These are phyloP conservation scores for honey bee (Apis mellifera) DNA, from an alignment of 1,140 invertebrate species.

Conservation along the genomic window DNA sequence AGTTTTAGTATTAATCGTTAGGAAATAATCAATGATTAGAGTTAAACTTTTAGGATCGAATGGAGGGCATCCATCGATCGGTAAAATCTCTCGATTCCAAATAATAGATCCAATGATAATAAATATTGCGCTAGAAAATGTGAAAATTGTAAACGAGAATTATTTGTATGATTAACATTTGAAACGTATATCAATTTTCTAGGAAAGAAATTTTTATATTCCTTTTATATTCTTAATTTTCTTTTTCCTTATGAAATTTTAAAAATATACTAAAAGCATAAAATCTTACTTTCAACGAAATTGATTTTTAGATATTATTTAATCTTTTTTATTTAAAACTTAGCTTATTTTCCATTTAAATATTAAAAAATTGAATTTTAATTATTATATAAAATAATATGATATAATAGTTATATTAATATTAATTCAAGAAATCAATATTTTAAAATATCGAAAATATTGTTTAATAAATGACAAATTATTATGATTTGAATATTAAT, in stretches of 20 bases:
- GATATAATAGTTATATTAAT: background rate
- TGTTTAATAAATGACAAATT: too few relatives aligned
- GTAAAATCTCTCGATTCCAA: background rate
- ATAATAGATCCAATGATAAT: background rate
- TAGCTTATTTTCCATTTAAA: too few relatives aligned
- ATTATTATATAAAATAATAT: too few relatives aligned
- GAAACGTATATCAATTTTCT: background rate
- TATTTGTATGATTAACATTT: background rate
- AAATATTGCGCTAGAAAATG: background rate
- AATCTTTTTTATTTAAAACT: too few relatives aligned
- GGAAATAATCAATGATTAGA: background rate
- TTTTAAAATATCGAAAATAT: background rate
- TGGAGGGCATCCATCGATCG: background rate
- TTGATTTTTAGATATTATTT: too few relatives aligned
- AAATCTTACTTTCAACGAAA: too few relatives aligned
- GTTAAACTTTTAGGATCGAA: background rate
- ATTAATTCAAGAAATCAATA: background rate
- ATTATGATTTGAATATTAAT: background rate
- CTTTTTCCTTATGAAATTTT: too few relatives aligned
- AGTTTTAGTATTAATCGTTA: conserved; percentile 36
- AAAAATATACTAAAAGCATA: too few relatives aligned
- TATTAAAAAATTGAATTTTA: too few relatives aligned
- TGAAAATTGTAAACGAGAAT: background rate
- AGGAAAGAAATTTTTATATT: background rate
- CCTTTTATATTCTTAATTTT: too few relatives aligned